Base-by-base conservation (phyloP, 2,888 invertebrate genomes). In the Dexiosoma caninum region DNA sequence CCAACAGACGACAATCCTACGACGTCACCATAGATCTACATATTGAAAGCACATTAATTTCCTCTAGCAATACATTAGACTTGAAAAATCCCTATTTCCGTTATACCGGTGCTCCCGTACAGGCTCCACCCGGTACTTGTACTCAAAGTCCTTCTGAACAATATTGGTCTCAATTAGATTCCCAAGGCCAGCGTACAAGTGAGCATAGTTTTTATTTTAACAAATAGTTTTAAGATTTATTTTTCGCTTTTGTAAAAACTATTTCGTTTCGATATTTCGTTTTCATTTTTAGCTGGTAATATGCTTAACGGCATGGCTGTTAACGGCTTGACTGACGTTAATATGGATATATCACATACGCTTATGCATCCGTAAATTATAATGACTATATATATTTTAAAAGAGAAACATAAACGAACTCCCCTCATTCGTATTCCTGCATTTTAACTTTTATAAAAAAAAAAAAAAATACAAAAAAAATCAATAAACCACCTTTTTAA, bases 81-180 rank as follows among this genome's bases (percentile, higher is more conserved):
- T 92, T 99, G 86, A 99, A 99, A 92, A 99, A 99, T 91, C 98
- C 99, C 0, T 98, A 98, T 93, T 99, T 99, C 91, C 94, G 98
- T 88, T 98, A 98, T 88, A 97, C 97, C 2, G 98, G 97, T 19
- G 96, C 96, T 27, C 96, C 98, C 0, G 96, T 96, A 0, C 95
- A 95, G 70, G 96, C 98, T 0, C 98, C 98, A 7, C 98, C 98
- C 0, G 97, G 98, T 10, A 95, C 95, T 59, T 96, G 95, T 87
- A 95, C 94, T 78, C 94, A 95, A 57, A 98, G 98, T 1, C 98
- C 99, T 0, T 98, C 97, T 87, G 98, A 99, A 91, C 93, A 94
- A 70, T 97, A 97, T 87, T 97, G 97, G 97, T 93, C 94, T 85
- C 95, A 95, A 71, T 91, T 96, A 84, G 97, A 97, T 88, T 42